Percentiles rank a stretch among this genome's conserved stretches.
These are phyloP conservation scores for Pomatostomus ruficeps DNA, from an alignment of 2,113 vertebrate species.

Conservation along the genomic window DNA sequence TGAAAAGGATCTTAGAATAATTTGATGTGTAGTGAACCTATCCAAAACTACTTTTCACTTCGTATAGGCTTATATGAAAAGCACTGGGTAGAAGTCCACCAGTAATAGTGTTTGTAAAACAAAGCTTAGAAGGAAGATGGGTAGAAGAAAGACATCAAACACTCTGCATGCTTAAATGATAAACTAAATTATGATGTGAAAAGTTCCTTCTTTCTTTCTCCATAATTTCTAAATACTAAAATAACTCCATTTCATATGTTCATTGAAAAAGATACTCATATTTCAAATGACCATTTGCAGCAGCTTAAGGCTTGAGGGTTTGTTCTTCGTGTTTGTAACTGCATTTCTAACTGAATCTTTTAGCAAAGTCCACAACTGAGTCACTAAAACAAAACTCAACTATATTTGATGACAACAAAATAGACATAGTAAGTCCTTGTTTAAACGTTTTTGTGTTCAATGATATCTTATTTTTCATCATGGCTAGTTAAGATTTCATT, in stretches of 20 bases:
- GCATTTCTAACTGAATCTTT: background rate
- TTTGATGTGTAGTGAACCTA: background rate
- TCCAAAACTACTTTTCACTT: background rate
- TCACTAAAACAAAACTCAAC: constrained; percentile 1
- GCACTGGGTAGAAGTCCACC: background rate
- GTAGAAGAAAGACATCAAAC: background rate
- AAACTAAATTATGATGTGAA: background rate
- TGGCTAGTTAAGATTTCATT: background rate
- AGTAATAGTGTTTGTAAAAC: background rate
- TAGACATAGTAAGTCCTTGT: background rate
- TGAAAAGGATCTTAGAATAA: background rate
- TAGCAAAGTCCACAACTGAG: background rate
- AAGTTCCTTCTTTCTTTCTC: background rate
- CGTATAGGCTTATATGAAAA: background rate
- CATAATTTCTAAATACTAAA: background rate
- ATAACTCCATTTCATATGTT: background rate
- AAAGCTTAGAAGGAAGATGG: background rate
- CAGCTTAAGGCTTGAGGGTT: background rate
- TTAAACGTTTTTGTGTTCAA: background rate
- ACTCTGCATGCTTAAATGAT: background rate
- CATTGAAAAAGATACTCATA: background rate
- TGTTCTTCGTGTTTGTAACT: background rate
- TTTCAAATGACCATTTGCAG: background rate
- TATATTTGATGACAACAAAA: background rate
- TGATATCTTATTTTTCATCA: constrained; percentile 1